phyloP scores from a whole-genome alignment of 2,797 vertebrate species.

The Discoglossus pictus region DNA sequence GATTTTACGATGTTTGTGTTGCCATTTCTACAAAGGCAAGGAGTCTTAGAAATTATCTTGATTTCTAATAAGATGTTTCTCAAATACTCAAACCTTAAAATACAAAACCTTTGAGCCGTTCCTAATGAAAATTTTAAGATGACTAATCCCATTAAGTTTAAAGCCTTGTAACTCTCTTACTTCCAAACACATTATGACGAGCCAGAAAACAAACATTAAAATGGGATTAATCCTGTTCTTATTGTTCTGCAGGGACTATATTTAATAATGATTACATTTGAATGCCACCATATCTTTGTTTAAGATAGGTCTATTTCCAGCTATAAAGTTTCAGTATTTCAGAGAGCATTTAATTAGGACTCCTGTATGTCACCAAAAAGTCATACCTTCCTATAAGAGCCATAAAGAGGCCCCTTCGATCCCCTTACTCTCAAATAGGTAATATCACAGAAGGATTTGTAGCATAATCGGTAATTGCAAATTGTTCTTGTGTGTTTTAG shows the following conservation, averaged over 20 bases:
- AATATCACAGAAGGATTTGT: slow-evolving; percentile 10
- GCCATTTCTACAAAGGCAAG: slow-evolving; percentile 3
- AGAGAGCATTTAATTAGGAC: slow-evolving; percentile 28
- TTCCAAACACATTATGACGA: slow-evolving; percentile 53
- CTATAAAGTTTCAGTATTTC: slow-evolving; percentile 54
- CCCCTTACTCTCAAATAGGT: not conserved
- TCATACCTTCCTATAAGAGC: not conserved
- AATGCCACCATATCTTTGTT: slow-evolving; percentile 51
- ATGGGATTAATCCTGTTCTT: slow-evolving; percentile 54
- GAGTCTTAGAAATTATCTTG: slow-evolving; percentile 37
- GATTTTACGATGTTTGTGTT: slow-evolving; percentile 32
- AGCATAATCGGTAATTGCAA: slow-evolving; percentile 18
- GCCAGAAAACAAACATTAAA: slow-evolving; percentile 56
- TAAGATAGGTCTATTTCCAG: slow-evolving; percentile 54
- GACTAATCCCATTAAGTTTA: slow-evolving; percentile 56
- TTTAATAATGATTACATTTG: slow-evolving; percentile 57
- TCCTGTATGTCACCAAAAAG: slow-evolving; percentile 27
- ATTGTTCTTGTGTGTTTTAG: slow-evolving; percentile 4
- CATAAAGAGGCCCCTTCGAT: slow-evolving; percentile 18
- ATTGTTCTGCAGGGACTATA: slow-evolving; percentile 54
- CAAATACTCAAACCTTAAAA: slow-evolving; percentile 55
- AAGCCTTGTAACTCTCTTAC: slow-evolving; percentile 54
- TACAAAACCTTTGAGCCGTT: slow-evolving; percentile 52
- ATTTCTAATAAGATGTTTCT: slow-evolving; percentile 56
- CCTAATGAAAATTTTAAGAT: slow-evolving; percentile 57